Evolutionary conservation across 2,888 invertebrate genomes (phyloP).

Genomic region (Ormia ochracea): DNA sequence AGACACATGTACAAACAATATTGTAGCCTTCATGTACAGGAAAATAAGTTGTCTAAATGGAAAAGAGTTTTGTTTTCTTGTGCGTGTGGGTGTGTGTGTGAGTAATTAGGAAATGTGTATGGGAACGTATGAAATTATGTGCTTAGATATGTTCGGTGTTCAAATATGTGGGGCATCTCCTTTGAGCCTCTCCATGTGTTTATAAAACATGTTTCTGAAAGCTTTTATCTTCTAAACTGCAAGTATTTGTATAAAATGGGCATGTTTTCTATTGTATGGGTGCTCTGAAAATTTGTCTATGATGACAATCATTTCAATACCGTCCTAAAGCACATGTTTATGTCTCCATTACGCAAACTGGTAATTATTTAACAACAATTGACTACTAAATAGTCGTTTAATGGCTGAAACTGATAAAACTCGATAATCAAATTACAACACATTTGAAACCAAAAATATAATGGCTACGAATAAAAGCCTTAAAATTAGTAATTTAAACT

Average conservation of each 20-base stretch:
- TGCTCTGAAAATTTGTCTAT: constrained; percentile 13
- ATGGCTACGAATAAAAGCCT: neutral
- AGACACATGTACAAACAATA: neutral
- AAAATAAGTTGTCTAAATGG: constrained; percentile 13
- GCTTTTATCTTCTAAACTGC: neutral
- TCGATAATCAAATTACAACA: neutral
- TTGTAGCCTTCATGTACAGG: neutral
- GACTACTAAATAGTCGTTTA: constrained; percentile 7
- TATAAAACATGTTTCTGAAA: neutral
- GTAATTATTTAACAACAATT: neutral
- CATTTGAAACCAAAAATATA: neutral
- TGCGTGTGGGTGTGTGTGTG: neutral
- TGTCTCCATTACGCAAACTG: neutral
- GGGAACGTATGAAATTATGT: neutral
- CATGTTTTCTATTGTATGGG: neutral
- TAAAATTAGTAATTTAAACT: neutral
- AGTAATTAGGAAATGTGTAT: neutral
- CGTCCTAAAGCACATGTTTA: neutral
- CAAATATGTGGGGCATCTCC: neutral
- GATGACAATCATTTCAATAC: constrained; percentile 41
- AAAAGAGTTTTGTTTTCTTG: neutral
- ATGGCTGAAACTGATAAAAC: constrained; percentile 21
- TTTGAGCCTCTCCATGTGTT: neutral
- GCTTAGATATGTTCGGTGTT: neutral
- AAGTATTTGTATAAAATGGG: too few relatives aligned